Conservation (phyloP, 2,797 vertebrate species). For the Platalea minor region DNA sequence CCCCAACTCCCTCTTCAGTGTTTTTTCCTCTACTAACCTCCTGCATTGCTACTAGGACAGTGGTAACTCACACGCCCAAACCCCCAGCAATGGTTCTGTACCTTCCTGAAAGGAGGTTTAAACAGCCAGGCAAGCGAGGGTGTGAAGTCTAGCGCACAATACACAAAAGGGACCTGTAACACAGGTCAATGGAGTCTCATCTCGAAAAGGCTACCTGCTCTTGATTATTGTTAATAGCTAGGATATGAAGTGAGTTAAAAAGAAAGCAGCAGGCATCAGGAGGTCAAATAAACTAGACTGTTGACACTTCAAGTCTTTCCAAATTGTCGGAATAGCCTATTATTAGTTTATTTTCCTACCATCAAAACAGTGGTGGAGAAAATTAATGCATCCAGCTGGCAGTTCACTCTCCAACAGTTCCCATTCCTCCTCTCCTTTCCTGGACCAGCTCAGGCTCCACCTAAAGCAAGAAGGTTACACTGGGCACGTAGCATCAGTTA, state of each 20-base stretch:
- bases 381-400: background rate
- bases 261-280: background rate
- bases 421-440: background rate
- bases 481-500: accelerated
- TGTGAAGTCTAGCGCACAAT: background rate
- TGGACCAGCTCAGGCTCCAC: background rate
- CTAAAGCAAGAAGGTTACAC: background rate
- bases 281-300: background rate
- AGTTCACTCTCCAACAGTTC: background rate
- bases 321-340: background rate
- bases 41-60: background rate
- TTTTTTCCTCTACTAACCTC: background rate
- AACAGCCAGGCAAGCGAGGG: background rate
- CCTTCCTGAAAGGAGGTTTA: background rate
- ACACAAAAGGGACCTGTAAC: background rate
- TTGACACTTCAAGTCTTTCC: background rate
- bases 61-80: background rate
- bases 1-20: background rate
- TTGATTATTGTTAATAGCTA: background rate
- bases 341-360: background rate
- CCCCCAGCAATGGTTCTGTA: background rate
- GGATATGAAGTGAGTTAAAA: background rate
- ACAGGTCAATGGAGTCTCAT: background rate
- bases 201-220: background rate
- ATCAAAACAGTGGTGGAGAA: background rate